phyloP scores from a whole-genome alignment of 2,888 invertebrate genomes.

The Pelosia muscerda region DNA sequence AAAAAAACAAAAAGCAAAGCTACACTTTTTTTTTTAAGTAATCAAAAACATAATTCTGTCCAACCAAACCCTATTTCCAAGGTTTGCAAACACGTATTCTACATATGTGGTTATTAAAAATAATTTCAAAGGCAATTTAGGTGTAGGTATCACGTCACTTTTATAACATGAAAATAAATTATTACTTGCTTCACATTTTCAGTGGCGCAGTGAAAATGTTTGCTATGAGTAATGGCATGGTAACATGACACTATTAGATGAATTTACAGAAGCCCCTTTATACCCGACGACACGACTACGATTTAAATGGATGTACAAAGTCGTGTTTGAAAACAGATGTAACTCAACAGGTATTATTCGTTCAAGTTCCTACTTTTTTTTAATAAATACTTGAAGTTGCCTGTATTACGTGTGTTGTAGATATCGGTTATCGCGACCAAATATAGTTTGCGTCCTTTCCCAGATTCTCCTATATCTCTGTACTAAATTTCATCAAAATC shows the following conservation, averaged over 20 bases:
- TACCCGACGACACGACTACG: conserved; percentile 48
- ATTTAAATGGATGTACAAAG: conserved; percentile 11
- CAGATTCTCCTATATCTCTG: too few species aligned
- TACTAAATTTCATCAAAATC: too few species aligned
- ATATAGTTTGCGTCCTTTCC: too few species aligned
- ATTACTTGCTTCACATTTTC: conserved; percentile 61
- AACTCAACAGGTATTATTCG: not conserved
- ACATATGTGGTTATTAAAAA: conserved; percentile 28
- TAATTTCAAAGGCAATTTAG: conserved; percentile 33
- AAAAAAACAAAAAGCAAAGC: not conserved
- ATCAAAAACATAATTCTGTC: not conserved
- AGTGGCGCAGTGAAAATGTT: conserved; percentile 65
- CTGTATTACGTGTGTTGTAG: too few species aligned
- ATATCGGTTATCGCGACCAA: too few species aligned
- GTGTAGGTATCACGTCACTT: conserved; percentile 34
- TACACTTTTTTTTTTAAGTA: not conserved
- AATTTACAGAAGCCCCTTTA: conserved; percentile 55
- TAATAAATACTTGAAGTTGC: not conserved
- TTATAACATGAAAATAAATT: conserved; percentile 59
- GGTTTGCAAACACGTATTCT: not conserved
- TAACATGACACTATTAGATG: conserved; percentile 74
- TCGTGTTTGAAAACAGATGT: not conserved
- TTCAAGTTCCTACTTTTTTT: not conserved
- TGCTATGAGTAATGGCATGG: conserved; percentile 71
- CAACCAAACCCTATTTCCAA: conserved; percentile 9